These are phyloP conservation scores for Sebastes matsubarae DNA, from an alignment of 2,797 vertebrate genomes.

Conservation along the genomic window DNA sequence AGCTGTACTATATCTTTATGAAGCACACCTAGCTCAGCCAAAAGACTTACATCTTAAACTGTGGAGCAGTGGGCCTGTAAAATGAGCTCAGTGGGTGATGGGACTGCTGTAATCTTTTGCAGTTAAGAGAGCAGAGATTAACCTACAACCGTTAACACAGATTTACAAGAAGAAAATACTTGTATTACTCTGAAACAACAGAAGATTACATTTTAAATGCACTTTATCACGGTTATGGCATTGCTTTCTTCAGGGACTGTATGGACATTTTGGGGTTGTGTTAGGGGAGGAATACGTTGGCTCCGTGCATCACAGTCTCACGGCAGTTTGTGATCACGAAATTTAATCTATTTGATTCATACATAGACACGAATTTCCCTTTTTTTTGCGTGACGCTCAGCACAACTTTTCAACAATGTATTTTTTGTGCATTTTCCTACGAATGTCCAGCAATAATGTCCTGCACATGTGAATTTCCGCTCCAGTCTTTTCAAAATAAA, in stretches of 20 bases:
- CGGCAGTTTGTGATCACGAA: too few relatives aligned
- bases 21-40: constrained; percentile 48
- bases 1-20: constrained; percentile 56
- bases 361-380: too few relatives aligned
- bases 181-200: neutral
- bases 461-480: too few relatives aligned
- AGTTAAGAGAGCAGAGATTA: constrained; percentile 5
- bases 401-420: too few relatives aligned
- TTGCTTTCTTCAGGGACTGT: neutral
- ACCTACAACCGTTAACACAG: constrained; percentile 1
- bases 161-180: neutral
- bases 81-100: constrained; percentile 32
- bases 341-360: too few relatives aligned
- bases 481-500: too few relatives aligned
- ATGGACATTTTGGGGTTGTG: neutral
- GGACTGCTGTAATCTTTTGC: neutral
- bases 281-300: neutral
- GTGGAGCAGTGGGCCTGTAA: constrained; percentile 32
- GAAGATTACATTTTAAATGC: neutral
- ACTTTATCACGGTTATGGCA: neutral
- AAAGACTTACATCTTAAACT: constrained; percentile 43
- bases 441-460: too few relatives aligned
- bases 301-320: too few relatives aligned
- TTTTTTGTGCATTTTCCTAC: too few relatives aligned
- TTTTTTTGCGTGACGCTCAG: too few relatives aligned